These are phyloP conservation scores for Ovis aries DNA, from an alignment of 2,113 vertebrate species.

Conservation along the genomic window DNA sequence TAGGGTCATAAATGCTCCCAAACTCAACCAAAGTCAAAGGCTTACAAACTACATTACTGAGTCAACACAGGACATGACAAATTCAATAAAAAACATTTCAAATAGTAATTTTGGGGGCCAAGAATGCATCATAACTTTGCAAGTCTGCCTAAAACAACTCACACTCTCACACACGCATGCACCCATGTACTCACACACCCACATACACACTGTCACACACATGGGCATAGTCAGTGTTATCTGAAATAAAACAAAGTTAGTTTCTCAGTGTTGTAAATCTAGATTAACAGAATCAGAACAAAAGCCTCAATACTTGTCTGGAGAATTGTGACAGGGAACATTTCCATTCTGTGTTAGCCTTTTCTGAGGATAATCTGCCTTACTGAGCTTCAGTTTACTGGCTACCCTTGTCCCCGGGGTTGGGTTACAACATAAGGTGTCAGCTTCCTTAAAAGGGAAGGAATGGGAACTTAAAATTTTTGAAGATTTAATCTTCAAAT, in stretches of 20 bases:
- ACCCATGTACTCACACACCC: background rate
- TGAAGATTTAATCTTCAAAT: background rate
- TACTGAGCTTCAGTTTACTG: background rate
- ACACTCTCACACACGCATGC: rapidly evolving
- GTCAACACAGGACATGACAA: background rate
- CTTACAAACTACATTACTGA: slow-evolving; percentile 3
- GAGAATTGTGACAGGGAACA: background rate
- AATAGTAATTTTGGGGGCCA: slow-evolving; percentile 13
- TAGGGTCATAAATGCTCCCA: slow-evolving; percentile 40
- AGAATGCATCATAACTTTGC: background rate
- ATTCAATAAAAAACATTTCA: slow-evolving; percentile 11
- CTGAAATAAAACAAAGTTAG: slow-evolving; percentile 33
- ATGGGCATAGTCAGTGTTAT: slow-evolving; percentile 41
- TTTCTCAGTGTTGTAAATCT: background rate
- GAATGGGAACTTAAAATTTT: background rate
- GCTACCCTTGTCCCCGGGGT: background rate
- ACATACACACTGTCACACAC: background rate
- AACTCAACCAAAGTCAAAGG: slow-evolving; percentile 50
- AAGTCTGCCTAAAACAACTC: background rate
- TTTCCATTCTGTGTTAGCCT: background rate
- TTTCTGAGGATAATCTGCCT: background rate
- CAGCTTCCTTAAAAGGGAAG: background rate
- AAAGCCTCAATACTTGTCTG: background rate
- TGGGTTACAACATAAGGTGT: background rate
- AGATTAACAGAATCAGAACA: background rate